These are phyloP conservation scores for Hipposideros armiger DNA, from an alignment of 2,113 vertebrate genomes.

Conservation along the genomic window DNA sequence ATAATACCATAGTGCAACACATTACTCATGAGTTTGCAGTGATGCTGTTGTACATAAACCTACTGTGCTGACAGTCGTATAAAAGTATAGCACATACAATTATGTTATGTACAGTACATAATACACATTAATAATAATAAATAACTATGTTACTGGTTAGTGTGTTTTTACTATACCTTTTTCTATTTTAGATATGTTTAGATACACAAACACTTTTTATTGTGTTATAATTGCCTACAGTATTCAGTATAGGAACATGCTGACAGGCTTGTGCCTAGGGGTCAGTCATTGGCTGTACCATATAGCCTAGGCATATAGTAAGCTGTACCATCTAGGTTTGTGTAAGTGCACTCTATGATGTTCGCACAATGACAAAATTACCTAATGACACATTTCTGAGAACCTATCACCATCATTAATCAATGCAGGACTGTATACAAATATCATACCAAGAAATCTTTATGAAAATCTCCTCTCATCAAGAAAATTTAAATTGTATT, in stretches of 20 bases:
- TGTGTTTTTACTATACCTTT: background rate
- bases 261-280: background rate
- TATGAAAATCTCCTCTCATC: background rate
- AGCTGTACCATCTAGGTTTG: too few species aligned
- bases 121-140: background rate
- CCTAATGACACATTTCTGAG: background rate
- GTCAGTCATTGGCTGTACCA: too few species aligned
- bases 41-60: background rate
- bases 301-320: too few species aligned
- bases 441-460: background rate
- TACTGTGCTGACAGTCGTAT: background rate
- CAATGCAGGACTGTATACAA: background rate
- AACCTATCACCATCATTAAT: background rate
- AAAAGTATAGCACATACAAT: background rate
- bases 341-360: too few species aligned
- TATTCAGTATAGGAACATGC: background rate
- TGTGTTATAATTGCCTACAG: background rate
- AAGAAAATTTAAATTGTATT: background rate
- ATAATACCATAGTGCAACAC: background rate
- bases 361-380: background rate
- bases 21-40: background rate
- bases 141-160: background rate
- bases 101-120: background rate
- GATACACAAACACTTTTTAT: background rate
- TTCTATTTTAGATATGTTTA: background rate